Evolutionary conservation across 2,113 vertebrate genomes (phyloP), one percentile per base, ranked within the genome.

Genomic region (Syrmaticus mikado): DNA sequence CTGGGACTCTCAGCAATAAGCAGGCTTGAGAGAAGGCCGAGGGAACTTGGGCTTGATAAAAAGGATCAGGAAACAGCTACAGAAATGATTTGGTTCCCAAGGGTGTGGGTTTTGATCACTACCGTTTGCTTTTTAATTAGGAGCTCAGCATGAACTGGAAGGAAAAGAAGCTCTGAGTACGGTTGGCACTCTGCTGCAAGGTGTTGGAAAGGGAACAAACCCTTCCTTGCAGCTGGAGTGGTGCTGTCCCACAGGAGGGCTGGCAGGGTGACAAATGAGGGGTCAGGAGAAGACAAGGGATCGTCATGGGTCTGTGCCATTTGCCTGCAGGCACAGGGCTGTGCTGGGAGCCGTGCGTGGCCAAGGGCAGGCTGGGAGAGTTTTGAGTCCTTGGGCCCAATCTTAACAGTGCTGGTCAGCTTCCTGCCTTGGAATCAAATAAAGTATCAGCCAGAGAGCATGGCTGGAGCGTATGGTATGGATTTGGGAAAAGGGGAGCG

Each of bases 271-370:
- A 6, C 24, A 41, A 30, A 28, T 3, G n/a, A 43, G 43, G 15
- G 24, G 41, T 9, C 24, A 1, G 18, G 36, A 6, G 24, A 67
- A 78, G 66, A 7, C 14, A 1, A 1, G 8, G 11, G 11, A 13
- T 8, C 66, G 50, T 6, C 6, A 0, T 10, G 2, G 1, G 1
- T 38, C 28, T 64, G 57, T 76, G 72, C 20, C 5, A 0, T 41
- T 64, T 36, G 7, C 11, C 10, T 57, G 68, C 48, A 62, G 40
- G 38, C 52, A 45, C 36, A 14, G 25, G n/a, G 8, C 2, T 10
- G n/a, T 57, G 84, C 68, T 90, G 38, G 82, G 62, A 41, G 60
- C 20, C 5, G 2, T 7, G 46, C 40, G 74, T 36, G 8, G 5
- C 46, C 62, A 17, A 0, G 18, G 36, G 2, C 68, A 18, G 61